Evolutionary conservation across 2,797 vertebrate species (phyloP).

Genomic region (Pagetopsis macropterus): DNA sequence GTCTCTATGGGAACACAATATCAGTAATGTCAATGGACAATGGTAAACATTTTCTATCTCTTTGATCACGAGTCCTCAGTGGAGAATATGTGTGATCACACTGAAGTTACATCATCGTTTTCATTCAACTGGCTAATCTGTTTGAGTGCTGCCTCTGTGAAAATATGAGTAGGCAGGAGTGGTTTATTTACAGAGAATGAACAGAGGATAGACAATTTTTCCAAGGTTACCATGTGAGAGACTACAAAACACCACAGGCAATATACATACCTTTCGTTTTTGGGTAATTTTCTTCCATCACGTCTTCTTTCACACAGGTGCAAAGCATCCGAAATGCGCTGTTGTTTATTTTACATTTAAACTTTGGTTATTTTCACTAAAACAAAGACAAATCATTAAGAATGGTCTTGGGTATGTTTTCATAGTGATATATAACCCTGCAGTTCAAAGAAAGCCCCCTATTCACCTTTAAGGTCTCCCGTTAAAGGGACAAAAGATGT

Average conservation of each 20-base stretch:
- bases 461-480: too few relatives aligned
- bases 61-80: background rate
- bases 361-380: too few relatives aligned
- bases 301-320: too few relatives aligned
- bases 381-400: too few relatives aligned
- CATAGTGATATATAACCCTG: too few relatives aligned
- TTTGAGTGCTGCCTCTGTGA: background rate
- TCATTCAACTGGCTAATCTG: background rate
- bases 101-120: background rate
- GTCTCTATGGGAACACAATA: conserved; percentile 5
- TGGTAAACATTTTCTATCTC: background rate
- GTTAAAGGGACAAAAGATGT: too few relatives aligned
- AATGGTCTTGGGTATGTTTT: too few relatives aligned
- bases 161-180: background rate
- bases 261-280: too few relatives aligned
- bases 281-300: too few relatives aligned
- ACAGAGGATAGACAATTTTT: background rate
- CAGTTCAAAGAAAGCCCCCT: too few relatives aligned
- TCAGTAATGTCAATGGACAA: background rate
- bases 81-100: background rate
- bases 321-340: too few relatives aligned
- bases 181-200: conserved; percentile 7
- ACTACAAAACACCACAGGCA: background rate
- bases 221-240: background rate
- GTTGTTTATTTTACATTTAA: too few relatives aligned